Evolutionary conservation across 2,888 invertebrate genomes (phyloP).

Genomic region (Leuctra nigra): DNA sequence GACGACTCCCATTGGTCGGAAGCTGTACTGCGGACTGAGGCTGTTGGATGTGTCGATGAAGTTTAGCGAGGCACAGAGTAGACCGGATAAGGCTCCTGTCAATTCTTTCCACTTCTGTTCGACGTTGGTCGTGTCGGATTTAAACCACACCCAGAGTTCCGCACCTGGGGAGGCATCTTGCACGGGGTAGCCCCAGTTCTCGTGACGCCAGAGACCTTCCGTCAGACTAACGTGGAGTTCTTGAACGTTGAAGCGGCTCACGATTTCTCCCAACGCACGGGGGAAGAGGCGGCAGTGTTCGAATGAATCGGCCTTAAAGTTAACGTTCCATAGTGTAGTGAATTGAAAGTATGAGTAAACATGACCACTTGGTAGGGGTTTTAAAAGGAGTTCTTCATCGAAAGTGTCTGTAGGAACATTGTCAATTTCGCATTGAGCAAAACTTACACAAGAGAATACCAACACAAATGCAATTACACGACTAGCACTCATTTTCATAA

Average conservation of each 20-base stretch:
- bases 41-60: conserved; percentile 84
- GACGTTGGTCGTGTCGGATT: conserved; percentile 53
- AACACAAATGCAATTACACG: too few species aligned
- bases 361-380: conserved; percentile 75
- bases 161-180: conserved; percentile 88
- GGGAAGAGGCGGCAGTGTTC: conserved; percentile 84
- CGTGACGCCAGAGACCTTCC: conserved; percentile 90
- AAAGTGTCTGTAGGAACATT: conserved; percentile 67
- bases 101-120: conserved; percentile 83
- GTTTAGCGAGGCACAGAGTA: conserved; percentile 94
- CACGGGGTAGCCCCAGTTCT: conserved; percentile 91
- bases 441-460: too few species aligned
- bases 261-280: conserved; percentile 79
- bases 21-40: conserved; percentile 73
- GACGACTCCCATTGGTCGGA: conserved; percentile 66
- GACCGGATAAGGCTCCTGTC: conserved; percentile 85
- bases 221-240: conserved; percentile 89
- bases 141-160: conserved; percentile 92
- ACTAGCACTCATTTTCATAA: too few species aligned
- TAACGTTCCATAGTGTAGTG: conserved; percentile 66
- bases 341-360: conserved; percentile 90
- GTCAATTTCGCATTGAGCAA: too few species aligned
- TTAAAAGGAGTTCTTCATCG: conserved; percentile 82
- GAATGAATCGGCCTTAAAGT: conserved; percentile 48
- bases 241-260: conserved; percentile 74